These are phyloP conservation scores for Eublepharis macularius DNA, from an alignment of 2,113 vertebrate species.

Conservation along the genomic window DNA sequence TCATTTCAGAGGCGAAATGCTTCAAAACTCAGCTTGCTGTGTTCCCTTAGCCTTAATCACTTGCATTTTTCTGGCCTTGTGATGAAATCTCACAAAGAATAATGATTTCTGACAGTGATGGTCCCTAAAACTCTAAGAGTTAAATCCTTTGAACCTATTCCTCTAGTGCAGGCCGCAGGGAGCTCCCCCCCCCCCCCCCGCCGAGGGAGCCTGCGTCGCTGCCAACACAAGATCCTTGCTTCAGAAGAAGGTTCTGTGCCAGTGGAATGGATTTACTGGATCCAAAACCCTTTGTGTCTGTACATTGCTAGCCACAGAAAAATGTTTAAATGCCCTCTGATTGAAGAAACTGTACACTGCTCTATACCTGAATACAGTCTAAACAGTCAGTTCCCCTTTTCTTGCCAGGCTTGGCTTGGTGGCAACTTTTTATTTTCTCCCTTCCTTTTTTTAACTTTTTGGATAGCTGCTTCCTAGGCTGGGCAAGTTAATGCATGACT, in stretches of 20 bases:
- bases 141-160: too few species aligned
- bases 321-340: background rate
- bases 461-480: conserved; percentile 1
- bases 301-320: background rate
- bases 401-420: background rate
- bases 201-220: too few species aligned
- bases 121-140: too few species aligned
- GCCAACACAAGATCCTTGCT: too few species aligned
- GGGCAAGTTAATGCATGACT: background rate
- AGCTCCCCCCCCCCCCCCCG: too few species aligned
- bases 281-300: background rate
- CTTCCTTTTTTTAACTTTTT: background rate
- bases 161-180: too few species aligned
- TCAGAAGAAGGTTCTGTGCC: too few species aligned
- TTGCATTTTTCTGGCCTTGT: conserved; percentile 1
- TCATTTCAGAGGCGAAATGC: background rate
- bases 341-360: background rate
- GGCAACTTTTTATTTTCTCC: background rate
- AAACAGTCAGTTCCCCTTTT: background rate
- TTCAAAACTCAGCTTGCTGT: background rate
- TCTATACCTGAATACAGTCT: background rate
- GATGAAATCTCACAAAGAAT: background rate
- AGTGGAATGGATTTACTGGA: too few species aligned
- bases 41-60: background rate
- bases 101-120: background rate